Base-by-base conservation (phyloP, 2,113 vertebrate species). In the Saccopteryx leptura region DNA sequence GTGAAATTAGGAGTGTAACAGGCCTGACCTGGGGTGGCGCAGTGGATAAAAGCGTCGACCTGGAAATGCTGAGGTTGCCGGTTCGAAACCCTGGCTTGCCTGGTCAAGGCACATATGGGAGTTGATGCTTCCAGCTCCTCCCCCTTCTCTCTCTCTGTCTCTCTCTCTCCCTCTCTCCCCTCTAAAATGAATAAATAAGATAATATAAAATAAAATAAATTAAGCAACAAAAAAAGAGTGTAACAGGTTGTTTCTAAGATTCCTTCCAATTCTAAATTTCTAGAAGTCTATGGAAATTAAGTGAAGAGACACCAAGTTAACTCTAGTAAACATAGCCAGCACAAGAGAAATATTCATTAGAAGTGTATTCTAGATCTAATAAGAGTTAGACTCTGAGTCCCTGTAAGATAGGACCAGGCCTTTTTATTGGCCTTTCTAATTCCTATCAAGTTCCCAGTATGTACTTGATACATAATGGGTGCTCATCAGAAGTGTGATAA, bases 271-370 rank as follows among this genome's bases (percentile, higher is more conserved):
- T 80, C 26, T 52, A 48, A 75, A 61, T 72, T 61, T 95, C 23
- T 85, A 68, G 61, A 93, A 24, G 0, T 88, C 66, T 90, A 1
- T 94, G 58, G 81, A 93, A 83, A 93, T 81, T 60, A 95, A 91
- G 31, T 46, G 31, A 65, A 66, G 33, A 87, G 66, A 75, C 7
- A 39, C 33, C 50, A 93, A 0, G 46, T 89, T 52, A 82, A 82
- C 89, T 71, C 50, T 17, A 83, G n/a, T 48, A 71, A 95, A 81
- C 56, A 86, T 69, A 12, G 1, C 71, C n/a, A 85, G 19, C 10
- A 15, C 68, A 39, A 33, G 26, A 58, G 13, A 95, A 65, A 18
- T 56, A 56, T 54, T n/a, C 18, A 31, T 66, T 71, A 81, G 61
- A 74, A 82, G 24, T 92, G 19, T 26, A 46, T 12, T 66, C 52